Evolutionary conservation across 2,797 vertebrate species (phyloP).

Genomic region (Cygnus olor): DNA sequence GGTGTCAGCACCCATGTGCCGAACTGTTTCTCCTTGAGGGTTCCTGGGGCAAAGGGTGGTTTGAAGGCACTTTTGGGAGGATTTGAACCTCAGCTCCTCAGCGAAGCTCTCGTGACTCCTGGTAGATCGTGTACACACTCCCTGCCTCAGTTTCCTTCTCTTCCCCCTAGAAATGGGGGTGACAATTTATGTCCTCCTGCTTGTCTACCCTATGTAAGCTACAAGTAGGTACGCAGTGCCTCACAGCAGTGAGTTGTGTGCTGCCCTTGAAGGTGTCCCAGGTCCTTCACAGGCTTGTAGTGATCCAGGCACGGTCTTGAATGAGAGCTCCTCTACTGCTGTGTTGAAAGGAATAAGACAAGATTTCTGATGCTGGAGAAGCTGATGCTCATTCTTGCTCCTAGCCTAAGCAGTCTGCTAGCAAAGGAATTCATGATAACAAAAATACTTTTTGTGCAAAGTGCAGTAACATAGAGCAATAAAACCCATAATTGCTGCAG

Average conservation of each 20-base stretch:
- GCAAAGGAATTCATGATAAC: conserved; percentile 44
- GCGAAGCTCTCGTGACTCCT: background rate
- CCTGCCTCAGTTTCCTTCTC: background rate
- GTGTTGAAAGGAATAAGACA: background rate
- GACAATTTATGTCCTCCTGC: background rate
- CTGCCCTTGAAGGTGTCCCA: background rate
- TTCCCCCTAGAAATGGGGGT: background rate
- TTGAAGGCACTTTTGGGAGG: background rate
- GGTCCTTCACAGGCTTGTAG: background rate
- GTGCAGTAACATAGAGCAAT: conserved; percentile 50
- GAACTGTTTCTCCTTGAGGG: background rate
- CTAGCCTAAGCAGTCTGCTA: conserved; percentile 1
- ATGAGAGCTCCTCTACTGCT: background rate
- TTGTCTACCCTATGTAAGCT: background rate
- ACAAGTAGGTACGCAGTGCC: background rate
- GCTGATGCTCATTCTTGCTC: background rate
- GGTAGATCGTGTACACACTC: fast-evolving
- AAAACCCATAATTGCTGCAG: conserved; percentile 42
- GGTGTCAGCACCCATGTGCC: background rate
- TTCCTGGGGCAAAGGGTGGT: background rate
- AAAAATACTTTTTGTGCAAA: conserved; percentile 61
- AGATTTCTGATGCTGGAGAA: background rate
- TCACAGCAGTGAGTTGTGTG: fast-evolving
- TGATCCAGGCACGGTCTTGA: fast-evolving
- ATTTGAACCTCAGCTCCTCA: background rate